phyloP scores from a whole-genome alignment of 2,888 invertebrate species.

The Plemyria rubiginata region DNA sequence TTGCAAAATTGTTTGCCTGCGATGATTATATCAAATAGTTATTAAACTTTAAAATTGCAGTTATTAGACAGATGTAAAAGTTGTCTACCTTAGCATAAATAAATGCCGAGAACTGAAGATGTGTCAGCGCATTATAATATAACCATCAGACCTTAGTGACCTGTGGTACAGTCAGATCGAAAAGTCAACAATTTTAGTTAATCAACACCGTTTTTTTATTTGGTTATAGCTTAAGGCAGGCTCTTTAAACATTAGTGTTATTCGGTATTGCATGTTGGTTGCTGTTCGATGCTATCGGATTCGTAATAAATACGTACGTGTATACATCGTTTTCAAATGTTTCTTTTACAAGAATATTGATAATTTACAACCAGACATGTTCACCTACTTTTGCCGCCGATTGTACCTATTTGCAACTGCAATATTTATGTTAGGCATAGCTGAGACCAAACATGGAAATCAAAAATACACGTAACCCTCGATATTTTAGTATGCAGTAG shows the following conservation, averaged over 20 bases:
- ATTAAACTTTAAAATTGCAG: slow-evolving; percentile 36
- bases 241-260: too few relatives aligned
- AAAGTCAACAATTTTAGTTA: too few relatives aligned
- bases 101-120: slow-evolving; percentile 56
- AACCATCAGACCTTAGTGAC: slow-evolving; percentile 70
- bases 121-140: slow-evolving; percentile 58
- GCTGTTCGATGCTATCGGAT: too few relatives aligned
- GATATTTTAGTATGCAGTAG: neutral
- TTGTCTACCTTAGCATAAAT: slow-evolving; percentile 70
- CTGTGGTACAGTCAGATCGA: slow-evolving; percentile 35
- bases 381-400: too few relatives aligned
- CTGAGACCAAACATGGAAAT: neutral
- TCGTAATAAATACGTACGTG: too few relatives aligned
- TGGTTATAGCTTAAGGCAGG: too few relatives aligned
- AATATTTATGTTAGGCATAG: slow-evolving; percentile 2
- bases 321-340: too few relatives aligned
- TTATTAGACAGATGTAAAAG: slow-evolving; percentile 55
- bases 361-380: too few relatives aligned
- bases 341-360: too few relatives aligned
- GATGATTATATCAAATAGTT: slow-evolving; percentile 17
- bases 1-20: slow-evolving; percentile 10
- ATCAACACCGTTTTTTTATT: too few relatives aligned
- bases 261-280: too few relatives aligned
- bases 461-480: neutral
- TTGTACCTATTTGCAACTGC: slow-evolving; percentile 16